phyloP scores from a whole-genome alignment of 1,140 invertebrate genomes.

The Tribolium castaneum region DNA sequence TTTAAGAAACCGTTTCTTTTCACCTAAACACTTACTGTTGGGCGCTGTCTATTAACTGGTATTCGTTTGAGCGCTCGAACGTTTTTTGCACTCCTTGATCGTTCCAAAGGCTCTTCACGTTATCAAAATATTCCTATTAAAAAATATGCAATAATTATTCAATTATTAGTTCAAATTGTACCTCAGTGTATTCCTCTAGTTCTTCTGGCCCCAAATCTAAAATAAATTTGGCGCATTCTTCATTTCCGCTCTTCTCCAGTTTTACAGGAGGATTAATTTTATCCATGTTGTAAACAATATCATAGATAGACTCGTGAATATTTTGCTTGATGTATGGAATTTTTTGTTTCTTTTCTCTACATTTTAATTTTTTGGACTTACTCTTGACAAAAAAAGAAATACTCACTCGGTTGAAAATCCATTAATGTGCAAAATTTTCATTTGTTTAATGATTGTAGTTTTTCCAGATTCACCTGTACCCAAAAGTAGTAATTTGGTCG shows the following conservation, averaged over 20 bases:
- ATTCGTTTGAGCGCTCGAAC: slow-evolving; percentile 80
- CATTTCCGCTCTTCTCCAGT: slow-evolving; percentile 65
- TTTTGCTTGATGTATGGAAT: slow-evolving; percentile 73
- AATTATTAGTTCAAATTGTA: slow-evolving; percentile 45
- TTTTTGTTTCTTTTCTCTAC: slow-evolving; percentile 74
- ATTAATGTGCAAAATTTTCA: slow-evolving; percentile 82
- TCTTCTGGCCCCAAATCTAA: slow-evolving; percentile 66
- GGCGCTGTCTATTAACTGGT: slow-evolving; percentile 83
- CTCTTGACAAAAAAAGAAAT: neutral
- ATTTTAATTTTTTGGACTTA: slow-evolving; percentile 46
- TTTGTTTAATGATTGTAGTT: slow-evolving; percentile 85
- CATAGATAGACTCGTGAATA: slow-evolving; percentile 75
- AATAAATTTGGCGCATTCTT: slow-evolving; percentile 69
- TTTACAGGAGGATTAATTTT: slow-evolving; percentile 64
- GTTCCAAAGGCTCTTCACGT: slow-evolving; percentile 71
- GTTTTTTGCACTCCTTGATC: slow-evolving; percentile 78
- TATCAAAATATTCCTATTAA: slow-evolving; percentile 76
- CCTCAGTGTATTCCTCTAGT: slow-evolving; percentile 68
- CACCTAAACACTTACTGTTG: slow-evolving; percentile 73
- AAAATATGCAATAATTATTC: slow-evolving; percentile 26
- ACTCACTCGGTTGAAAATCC: slow-evolving; percentile 74
- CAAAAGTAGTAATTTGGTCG: slow-evolving; percentile 72
- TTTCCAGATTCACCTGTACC: slow-evolving; percentile 79
- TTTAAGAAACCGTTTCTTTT: slow-evolving; percentile 17
- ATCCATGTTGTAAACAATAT: slow-evolving; percentile 70